Evolutionary conservation across 2,113 vertebrate genomes (phyloP).

Genomic region (Thinocorus orbignyianus): DNA sequence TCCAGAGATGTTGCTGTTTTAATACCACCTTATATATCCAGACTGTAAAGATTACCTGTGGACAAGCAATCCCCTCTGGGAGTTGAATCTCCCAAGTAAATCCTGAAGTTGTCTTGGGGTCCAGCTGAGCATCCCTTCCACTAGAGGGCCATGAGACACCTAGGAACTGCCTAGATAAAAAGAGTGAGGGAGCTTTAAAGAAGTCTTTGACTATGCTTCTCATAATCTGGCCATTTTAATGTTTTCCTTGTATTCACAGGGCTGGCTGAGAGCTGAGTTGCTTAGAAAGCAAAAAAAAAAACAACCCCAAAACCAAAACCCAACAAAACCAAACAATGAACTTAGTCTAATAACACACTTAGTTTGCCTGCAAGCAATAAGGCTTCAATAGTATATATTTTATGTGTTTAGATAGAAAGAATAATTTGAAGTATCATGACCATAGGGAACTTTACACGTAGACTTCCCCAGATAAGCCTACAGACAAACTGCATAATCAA

Average conservation of each 20-base stretch:
- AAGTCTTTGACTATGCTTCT: conserved; percentile 62
- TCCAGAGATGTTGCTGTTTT: conserved; percentile 36
- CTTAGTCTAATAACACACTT: neutral
- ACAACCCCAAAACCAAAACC: neutral
- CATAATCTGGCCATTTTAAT: conserved; percentile 36
- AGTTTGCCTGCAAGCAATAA: conserved; percentile 22
- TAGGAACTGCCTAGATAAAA: conserved; percentile 77
- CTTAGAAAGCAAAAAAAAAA: neutral
- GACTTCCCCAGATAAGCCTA: neutral
- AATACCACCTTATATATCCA: conserved; percentile 59
- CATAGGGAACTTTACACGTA: neutral
- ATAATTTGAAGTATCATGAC: neutral
- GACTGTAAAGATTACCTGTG: conserved; percentile 76
- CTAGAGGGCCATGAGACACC: conserved; percentile 76
- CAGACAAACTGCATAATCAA: neutral
- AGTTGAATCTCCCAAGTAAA: conserved; percentile 74
- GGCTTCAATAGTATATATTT: neutral
- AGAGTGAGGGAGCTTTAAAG: conserved; percentile 75
- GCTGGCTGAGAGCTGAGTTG: conserved; percentile 35
- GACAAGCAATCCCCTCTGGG: conserved; percentile 73
- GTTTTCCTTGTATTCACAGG: conserved; percentile 25
- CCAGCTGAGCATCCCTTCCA: conserved; percentile 77
- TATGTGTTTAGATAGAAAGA: neutral
- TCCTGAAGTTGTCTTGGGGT: conserved; percentile 73
- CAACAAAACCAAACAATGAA: neutral